Base-by-base conservation (phyloP, 2,797 vertebrate genomes). In the Hapalemur alaotrensis region DNA sequence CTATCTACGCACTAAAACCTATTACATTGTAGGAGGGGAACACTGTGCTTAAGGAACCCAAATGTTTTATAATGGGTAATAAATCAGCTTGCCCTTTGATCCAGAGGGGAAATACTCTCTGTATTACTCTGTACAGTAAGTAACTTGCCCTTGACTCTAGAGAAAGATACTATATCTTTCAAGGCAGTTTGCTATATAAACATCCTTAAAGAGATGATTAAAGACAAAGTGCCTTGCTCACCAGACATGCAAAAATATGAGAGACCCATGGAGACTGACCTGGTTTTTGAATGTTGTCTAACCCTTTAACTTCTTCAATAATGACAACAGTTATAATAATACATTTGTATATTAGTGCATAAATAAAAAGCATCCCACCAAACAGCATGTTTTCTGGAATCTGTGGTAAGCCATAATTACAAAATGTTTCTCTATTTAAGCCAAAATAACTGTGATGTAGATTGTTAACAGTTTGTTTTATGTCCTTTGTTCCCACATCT, bases 301-400 rank as follows among this genome's bases (percentile, higher is more conserved):
- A 75, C 12, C 28, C 22, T 91, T 97, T 50, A 87, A 69, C 28
- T 83, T 54, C 57, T 69, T 61, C 7, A 78, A 63, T 82, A 86
- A 81, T 46, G 28, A 22, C 3, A 75, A 38, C 25, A 80, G 54
- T 89, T 63, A 61, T 50, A 88, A 79, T 61, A 59, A 81, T 72
- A 35, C 14, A 67, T 38, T 79, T 95, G 0, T 85, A 15, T 32
- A 17, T 59, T 13, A 25, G 1, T 32, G 12, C 7, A 69, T 41
- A 78, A 65, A 70, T 86, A 61, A 28, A 89, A 86, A 89, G 4
- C 7, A 57, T 7, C 65, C 23, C 14, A 81, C 38, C 20, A 80
- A 59, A 10, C 10, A 50, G 1, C 22, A 65, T 67, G 32, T 50
- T 93, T 95, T 61, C 61, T 91, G 43, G 50, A 3, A 6, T 84